Evolutionary conservation across 2,797 vertebrate genomes (phyloP), one percentile per base, ranked within the genome.

Genomic region (Coregonus ussuriensis): DNA sequence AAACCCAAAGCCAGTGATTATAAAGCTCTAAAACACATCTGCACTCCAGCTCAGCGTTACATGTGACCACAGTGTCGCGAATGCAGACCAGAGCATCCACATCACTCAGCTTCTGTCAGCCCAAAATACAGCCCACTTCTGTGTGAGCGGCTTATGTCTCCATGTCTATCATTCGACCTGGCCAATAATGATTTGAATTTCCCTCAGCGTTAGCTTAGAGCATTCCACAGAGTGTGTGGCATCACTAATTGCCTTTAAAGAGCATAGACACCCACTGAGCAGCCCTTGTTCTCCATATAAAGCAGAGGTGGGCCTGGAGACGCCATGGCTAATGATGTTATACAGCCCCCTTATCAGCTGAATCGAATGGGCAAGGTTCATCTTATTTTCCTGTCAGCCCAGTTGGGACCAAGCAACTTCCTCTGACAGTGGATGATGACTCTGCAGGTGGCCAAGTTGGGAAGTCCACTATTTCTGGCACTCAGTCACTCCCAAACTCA

Each of bases 1-100:
- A 92, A 93, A 93, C 92, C 93, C 85, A 86, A 94, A 92, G 91
- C 91, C 79, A 81, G 88, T 95, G 91, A 95, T 95, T 94, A 94
- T 86, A 2, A 53, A 87, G 86, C 88, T 90, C 85, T 87, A 82
- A 84, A 91, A 92, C 91, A 93, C 93, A 93, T 94, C 92, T 94
- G 93, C 87, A 91, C 88, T 88, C 84, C 87, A 88, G 90, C 84
- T 89, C 89, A 83, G 87, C 71, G 51, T 77, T 62, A 63, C 35
- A 14, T 47, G 79, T 88, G 89, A 92, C 82, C 88, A 77, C 86
- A 83, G 86, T 33, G 69, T 52, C 71, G n/a, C 21, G 25, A 67
- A 18, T 2, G 15, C 66, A 67, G 33, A 35, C 3, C 4, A 16
- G 15, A 68, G 66, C 66, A 35, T 68, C 66, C 29, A 25, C 59